phyloP scores from a whole-genome alignment of 2,888 invertebrate species.

The Glyphotaelius pellucidus region DNA sequence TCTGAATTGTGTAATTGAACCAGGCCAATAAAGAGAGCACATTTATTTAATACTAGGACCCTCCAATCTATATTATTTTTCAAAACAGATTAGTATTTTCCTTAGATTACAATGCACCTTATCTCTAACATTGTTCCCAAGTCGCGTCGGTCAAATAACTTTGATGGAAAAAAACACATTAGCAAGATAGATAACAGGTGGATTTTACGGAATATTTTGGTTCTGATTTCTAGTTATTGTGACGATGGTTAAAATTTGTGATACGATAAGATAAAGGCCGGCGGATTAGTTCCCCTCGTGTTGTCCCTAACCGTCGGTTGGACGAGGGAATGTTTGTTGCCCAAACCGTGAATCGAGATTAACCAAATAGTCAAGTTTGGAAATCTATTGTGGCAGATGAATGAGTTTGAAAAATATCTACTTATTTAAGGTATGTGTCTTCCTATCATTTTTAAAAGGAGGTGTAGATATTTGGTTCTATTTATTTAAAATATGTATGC shows the following conservation, averaged over 20 bases:
- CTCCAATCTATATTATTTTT: neutral
- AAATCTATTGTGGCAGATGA: neutral
- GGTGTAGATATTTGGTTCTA: too few species aligned
- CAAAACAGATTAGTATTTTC: neutral
- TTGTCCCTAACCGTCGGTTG: neutral
- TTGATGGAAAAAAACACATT: neutral
- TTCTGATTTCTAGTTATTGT: neutral
- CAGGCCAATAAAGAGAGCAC: neutral
- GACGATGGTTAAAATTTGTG: neutral
- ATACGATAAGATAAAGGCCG: neutral
- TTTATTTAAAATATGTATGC: too few species aligned
- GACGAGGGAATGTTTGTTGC: neutral
- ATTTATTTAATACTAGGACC: neutral
- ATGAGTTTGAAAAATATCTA: too few species aligned
- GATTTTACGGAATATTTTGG: neutral
- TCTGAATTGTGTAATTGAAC: neutral
- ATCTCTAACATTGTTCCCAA: neutral
- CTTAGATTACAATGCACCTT: neutral
- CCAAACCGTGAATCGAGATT: neutral
- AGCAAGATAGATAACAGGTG: slow-evolving; percentile 15
- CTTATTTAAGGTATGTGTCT: too few species aligned
- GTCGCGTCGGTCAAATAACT: neutral
- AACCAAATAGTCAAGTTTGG: neutral
- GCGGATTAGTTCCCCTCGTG: neutral
- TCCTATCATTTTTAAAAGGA: too few species aligned